Base-by-base conservation (phyloP, 2,888 invertebrate species). In the Sarcophaga variegata region DNA sequence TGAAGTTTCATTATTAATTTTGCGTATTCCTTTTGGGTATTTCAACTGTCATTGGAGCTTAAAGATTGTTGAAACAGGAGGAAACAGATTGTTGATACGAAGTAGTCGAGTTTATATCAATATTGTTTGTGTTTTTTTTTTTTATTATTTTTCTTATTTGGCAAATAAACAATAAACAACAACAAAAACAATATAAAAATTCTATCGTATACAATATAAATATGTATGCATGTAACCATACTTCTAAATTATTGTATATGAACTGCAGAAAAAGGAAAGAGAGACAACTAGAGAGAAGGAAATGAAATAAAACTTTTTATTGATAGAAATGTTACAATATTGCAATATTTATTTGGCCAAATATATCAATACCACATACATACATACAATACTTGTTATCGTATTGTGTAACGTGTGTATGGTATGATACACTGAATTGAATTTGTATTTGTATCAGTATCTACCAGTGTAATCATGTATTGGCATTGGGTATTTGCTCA, bases 51-150 rank as follows among this genome's bases (percentile, higher is more conserved):
- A n/a, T 17, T 62, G 62, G 10, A 62, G 20, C n/a, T 62, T 62
- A 62, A 22, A 62, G 62, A 62, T n/a, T 62, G n/a, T 62, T 62
- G 62, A 62, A 22, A 62, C 62, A 62, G n/a, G 20, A 17, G 22
- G 10, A 62, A 20, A 62, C 62, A 62, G 17, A 62, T 62, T 62
- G 62, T 20, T 62, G 62, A 62, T 22, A 37, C 37, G 37, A 37
- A 37, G 37, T 37, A n/a, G 11, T 62, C 0, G 0, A 62, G 22
- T 62, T 62, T 62, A 62, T 62, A 22, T 62, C 10, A 22, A 54
- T 14, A 54, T 54, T 54, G 54, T 54, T 54, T 0, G 8, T 54
- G 12, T 54, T 54, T 2, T 54, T n/a, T n/a, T 49, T 14, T 54
- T 54, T 54, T 54, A 11, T 49, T 14, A 12, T 49, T 14, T 49